phyloP scores from a whole-genome alignment of 1,140 invertebrate species.

The Apocrypta bakeri region DNA sequence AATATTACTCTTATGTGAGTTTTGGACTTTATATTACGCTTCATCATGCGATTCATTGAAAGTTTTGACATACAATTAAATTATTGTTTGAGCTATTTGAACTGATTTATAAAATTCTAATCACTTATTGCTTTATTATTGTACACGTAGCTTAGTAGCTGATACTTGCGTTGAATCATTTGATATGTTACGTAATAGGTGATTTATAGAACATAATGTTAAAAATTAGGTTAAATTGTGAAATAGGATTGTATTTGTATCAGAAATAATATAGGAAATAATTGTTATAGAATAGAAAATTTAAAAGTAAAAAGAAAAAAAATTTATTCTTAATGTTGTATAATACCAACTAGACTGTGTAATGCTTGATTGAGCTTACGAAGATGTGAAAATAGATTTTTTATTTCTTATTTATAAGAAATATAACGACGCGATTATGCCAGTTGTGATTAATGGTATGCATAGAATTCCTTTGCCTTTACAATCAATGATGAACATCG shows the following conservation, averaged over 20 bases:
- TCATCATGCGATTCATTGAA: not conserved
- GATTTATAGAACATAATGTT: constrained; percentile 26
- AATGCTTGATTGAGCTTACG: constrained; percentile 30
- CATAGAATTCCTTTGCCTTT: constrained; percentile 9
- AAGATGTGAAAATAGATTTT: constrained; percentile 40
- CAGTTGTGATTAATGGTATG: constrained; percentile 8
- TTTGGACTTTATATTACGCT: constrained; percentile 15
- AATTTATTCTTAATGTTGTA: constrained; percentile 46
- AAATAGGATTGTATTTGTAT: constrained; percentile 35
- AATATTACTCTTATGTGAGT: not conserved
- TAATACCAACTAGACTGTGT: constrained; percentile 26
- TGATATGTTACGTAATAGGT: constrained; percentile 18
- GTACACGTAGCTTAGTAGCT: no score
- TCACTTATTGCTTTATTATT: constrained; percentile 31
- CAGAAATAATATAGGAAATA: not conserved
- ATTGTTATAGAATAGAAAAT: constrained; percentile 48
- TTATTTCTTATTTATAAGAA: constrained; percentile 42
- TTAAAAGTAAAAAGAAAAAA: constrained; percentile 34
- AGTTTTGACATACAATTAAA: not conserved
- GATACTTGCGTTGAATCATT: constrained; percentile 33
- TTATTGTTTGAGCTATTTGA: constrained; percentile 33
- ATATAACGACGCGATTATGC: constrained; percentile 28
- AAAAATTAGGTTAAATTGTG: constrained; percentile 28
- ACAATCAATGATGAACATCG: constrained; percentile 2
- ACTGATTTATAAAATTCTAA: constrained; percentile 23